Base-by-base conservation (phyloP, 2,797 vertebrate species). In the Rhinichthys osculus region DNA sequence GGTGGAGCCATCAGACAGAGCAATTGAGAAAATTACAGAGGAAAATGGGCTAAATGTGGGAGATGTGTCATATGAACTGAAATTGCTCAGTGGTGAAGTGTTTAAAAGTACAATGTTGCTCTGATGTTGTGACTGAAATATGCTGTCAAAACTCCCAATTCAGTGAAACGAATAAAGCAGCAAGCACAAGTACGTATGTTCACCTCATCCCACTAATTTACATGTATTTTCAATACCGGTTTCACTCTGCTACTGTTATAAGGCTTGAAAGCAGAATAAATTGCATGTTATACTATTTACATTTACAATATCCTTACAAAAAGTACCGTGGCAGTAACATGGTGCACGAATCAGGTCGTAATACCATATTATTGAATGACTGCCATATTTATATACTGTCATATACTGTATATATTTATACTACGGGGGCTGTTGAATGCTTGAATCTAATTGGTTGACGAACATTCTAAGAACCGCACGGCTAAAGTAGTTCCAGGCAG, bases 21-120 rank as follows among this genome's bases (percentile, higher is more conserved):
- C 64, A 33, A 66, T 33, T 66, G 14, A 66, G 59, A 66, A 35
- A 80, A 66, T 67, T 23, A 80, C 62, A 66, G 30, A 33, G 42
- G 27, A 50, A 80, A 67, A 78, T 42, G 23, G 23, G 4, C 16
- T 62, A 62, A 78, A 78, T 62, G 14, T 62, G 35, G 23, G 13
- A 27, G 54, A 42, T 40, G 21, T 10, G 23, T 40, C 54, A 59
- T 17, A 38, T 42, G 52, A 62, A 19, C 7, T n/a, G 23, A 62
- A 62, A 62, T 19, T 27, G 23, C 57, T 62, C 23, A 62, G 76
- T 62, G 54, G 1, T 42, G 27, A 78, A 78, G 38, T 27, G 57
- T 62, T 44, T 62, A 19, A 64, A 64, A 78, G 16, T 19, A 27
- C 14, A 62, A 42, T 42, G 57, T n/a, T 27, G 54, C 14, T 27